Conservation (phyloP, 2,797 vertebrate species). For the Hafferia zeledoni region DNA sequence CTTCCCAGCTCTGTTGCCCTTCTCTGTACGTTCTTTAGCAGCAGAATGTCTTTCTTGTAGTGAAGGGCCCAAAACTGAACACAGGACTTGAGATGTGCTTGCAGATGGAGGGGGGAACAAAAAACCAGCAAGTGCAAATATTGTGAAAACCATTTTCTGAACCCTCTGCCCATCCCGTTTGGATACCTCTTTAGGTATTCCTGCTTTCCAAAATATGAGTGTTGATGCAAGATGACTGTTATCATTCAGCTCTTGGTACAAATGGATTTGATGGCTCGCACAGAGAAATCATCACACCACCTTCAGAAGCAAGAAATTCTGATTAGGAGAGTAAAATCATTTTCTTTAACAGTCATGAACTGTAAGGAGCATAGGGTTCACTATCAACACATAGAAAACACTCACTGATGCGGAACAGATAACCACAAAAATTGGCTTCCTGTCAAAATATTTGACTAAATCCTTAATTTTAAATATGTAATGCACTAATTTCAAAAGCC, state of each 20-base stretch:
- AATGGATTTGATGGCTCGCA: neutral
- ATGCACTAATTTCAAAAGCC: neutral
- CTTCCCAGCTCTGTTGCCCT: neutral
- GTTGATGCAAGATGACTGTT: neutral
- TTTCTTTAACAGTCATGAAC: neutral
- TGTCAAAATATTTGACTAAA: neutral
- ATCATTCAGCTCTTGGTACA: neutral
- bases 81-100: neutral
- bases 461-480: neutral
- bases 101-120: neutral
- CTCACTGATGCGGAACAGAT: neutral
- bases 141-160: neutral
- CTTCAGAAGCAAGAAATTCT: neutral
- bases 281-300: neutral
- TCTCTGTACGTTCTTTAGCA: neutral
- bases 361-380: neutral
- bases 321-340: neutral
- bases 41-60: neutral
- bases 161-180: neutral
- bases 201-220: neutral
- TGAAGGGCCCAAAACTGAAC: neutral
- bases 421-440: neutral
- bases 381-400: neutral
- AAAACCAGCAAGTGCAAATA: neutral
- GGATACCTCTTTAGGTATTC: neutral